A percentile compares a stretch with the other conserved stretches of the same genome.
These are phyloP conservation scores for Tryphoninae sp. DNA, from an alignment of 2,888 invertebrate species.

Conservation along the genomic window DNA sequence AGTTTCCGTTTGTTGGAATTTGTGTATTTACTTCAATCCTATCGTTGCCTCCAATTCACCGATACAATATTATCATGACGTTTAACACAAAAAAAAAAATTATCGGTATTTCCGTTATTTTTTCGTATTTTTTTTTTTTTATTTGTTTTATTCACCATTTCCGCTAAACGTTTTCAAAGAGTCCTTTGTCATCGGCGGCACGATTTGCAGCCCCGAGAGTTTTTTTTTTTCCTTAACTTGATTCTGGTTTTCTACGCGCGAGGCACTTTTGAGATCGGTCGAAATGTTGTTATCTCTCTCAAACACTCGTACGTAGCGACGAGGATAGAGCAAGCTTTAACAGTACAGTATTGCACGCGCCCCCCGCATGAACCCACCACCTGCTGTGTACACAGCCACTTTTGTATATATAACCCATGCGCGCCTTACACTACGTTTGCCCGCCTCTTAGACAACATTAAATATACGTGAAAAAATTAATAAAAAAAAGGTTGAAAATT, in stretches of 20 bases:
- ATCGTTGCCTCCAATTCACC: no score
- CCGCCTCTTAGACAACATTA: conserved; percentile 35
- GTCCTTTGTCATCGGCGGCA: not conserved
- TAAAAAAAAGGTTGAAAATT: not conserved
- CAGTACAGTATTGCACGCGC: conserved; percentile 60
- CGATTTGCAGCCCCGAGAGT: not conserved
- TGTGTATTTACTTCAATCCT: no score
- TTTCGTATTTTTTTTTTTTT: not conserved
- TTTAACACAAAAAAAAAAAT: not conserved
- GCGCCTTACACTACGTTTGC: conserved; percentile 52
- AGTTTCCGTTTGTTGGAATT: no score
- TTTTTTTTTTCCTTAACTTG: not conserved
- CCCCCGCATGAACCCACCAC: conserved; percentile 73
- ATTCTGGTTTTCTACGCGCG: not conserved
- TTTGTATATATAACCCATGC: conserved; percentile 75
- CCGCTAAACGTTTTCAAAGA: not conserved
- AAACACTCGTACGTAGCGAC: conserved; percentile 1
- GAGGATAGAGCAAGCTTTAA: conserved; percentile 33
- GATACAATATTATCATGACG: no score
- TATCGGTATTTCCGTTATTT: not conserved
- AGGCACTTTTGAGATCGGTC: not conserved
- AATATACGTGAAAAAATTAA: conserved; percentile 17
- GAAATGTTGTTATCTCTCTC: not conserved
- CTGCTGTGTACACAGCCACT: conserved; percentile 73
- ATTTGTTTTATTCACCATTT: not conserved